Evolutionary conservation across 2,888 invertebrate species (phyloP).

Genomic region (Caenorhabditis imperialis): DNA sequence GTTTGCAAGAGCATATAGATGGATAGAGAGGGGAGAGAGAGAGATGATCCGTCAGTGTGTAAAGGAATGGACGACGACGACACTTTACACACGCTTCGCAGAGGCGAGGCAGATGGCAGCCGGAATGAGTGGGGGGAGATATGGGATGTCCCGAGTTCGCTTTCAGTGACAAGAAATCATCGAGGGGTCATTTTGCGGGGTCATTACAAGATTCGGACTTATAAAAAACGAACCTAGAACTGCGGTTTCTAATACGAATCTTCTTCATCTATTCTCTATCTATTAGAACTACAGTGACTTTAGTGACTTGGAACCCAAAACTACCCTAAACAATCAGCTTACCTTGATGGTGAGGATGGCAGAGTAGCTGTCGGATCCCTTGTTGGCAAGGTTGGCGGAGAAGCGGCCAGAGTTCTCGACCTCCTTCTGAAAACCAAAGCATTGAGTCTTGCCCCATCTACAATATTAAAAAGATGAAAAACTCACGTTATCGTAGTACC

Average conservation of each 20-base stretch:
- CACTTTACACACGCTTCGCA: slow-evolving; percentile 38
- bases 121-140: neutral
- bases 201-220: neutral
- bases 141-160: neutral
- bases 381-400: slow-evolving; percentile 72
- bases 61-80: slow-evolving; percentile 35
- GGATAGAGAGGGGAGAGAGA: slow-evolving; percentile 4
- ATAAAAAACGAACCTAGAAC: too few species aligned
- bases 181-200: neutral
- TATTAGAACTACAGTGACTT: too few species aligned
- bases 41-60: slow-evolving; percentile 37
- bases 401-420: slow-evolving; percentile 74
- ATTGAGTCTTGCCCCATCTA: neutral
- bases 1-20: too few species aligned
- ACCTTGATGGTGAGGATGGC: slow-evolving; percentile 78
- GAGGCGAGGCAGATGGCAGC: slow-evolving; percentile 34
- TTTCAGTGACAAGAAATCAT: slow-evolving; percentile 14
- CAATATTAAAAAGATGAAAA: neutral
- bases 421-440: slow-evolving; percentile 70
- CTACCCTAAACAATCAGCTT: neutral
- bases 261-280: too few species aligned
- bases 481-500: slow-evolving; percentile 78
- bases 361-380: slow-evolving; percentile 77
- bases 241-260: too few species aligned
- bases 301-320: too few species aligned